phyloP scores from a whole-genome alignment of 2,797 vertebrate genomes.

The Microctenopoma lineatum region DNA sequence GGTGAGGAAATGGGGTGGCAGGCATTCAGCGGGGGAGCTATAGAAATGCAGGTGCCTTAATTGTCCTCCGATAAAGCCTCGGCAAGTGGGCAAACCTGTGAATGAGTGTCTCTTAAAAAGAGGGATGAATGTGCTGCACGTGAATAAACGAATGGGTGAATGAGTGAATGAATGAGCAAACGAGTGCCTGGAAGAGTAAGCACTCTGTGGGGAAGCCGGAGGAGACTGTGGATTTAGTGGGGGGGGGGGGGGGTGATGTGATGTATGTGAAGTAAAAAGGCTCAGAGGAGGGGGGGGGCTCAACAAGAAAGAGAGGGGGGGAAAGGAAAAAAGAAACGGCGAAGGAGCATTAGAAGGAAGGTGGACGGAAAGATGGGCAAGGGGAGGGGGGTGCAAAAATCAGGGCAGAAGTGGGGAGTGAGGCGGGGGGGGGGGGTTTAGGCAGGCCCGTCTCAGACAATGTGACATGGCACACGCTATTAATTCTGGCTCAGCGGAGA shows the following conservation, averaged over 20 bases:
- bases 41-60: slow-evolving; percentile 82
- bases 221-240: slow-evolving; percentile 63
- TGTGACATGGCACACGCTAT: slow-evolving; percentile 92
- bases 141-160: slow-evolving; percentile 71
- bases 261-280: slow-evolving; percentile 40
- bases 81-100: slow-evolving; percentile 79
- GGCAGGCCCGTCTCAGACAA: slow-evolving; percentile 86
- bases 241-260: slow-evolving; percentile 25
- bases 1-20: slow-evolving; percentile 68
- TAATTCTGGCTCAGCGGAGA: slow-evolving; percentile 91
- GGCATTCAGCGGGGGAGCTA: slow-evolving; percentile 72
- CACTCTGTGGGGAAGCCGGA: slow-evolving; percentile 54
- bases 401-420: slow-evolving; percentile 48
- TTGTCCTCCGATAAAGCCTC: slow-evolving; percentile 79
- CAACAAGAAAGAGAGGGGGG: neutral
- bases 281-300: neutral
- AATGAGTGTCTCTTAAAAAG: slow-evolving; percentile 75
- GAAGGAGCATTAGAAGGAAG: slow-evolving; percentile 12
- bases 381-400: slow-evolving; percentile 29
- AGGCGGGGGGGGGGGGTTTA: slow-evolving; percentile 25
- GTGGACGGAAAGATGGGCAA: slow-evolving; percentile 7
- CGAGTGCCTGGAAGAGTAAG: slow-evolving; percentile 59
- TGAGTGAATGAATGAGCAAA: slow-evolving; percentile 65
- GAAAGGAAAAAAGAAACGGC: slow-evolving; percentile 4
- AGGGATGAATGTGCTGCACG: slow-evolving; percentile 70